Evolutionary conservation across 2,888 invertebrate genomes (phyloP).

Genomic region (Lucinisca nassula): DNA sequence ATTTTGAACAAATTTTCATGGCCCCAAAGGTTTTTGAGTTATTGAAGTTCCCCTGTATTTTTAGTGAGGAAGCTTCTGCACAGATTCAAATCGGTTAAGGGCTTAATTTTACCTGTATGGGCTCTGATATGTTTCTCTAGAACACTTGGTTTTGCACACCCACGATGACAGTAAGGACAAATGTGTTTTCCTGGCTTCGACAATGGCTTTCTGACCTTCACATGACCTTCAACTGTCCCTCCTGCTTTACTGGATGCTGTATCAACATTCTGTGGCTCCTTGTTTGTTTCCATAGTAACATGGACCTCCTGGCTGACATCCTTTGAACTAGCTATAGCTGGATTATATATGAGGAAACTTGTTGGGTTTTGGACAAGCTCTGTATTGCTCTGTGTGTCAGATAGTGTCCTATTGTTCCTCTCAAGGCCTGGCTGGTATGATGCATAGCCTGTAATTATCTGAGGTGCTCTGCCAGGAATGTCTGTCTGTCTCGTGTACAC

Average conservation of each 20-base stretch:
- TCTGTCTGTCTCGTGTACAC: constrained; percentile 20
- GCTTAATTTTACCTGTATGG: constrained; percentile 91
- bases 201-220: neutral
- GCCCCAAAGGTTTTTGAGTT: too few relatives aligned
- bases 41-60: too few relatives aligned
- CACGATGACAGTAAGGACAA: constrained; percentile 96
- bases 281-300: neutral
- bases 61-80: too few relatives aligned
- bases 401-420: neutral
- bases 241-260: constrained; percentile 69
- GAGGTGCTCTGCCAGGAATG: neutral
- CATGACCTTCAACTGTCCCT: neutral
- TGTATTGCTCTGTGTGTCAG: too few relatives aligned
- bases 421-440: neutral
- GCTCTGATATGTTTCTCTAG: constrained; percentile 97
- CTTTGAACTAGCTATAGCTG: too few relatives aligned
- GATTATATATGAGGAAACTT: too few relatives aligned
- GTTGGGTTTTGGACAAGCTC: too few relatives aligned
- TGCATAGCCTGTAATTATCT: neutral
- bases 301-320: too few relatives aligned
- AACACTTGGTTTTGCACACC: constrained; percentile 97
- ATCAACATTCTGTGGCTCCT: neutral
- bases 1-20: too few relatives aligned
- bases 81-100: too few relatives aligned
- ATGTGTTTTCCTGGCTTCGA: constrained; percentile 91